These are phyloP conservation scores for Agelaius phoeniceus DNA, from an alignment of 2,113 vertebrate genomes.

Conservation along the genomic window DNA sequence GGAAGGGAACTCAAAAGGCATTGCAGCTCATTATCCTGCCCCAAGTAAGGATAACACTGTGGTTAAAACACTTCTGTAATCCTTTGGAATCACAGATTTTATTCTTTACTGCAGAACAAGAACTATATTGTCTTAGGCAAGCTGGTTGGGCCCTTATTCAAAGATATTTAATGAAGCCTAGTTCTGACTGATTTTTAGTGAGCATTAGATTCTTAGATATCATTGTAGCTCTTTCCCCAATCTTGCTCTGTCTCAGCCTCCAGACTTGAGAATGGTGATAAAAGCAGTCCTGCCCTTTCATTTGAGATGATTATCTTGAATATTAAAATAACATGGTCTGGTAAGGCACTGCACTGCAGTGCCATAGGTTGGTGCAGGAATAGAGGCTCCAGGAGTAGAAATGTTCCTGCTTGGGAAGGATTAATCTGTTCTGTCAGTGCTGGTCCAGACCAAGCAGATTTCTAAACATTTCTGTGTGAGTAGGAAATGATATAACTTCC, in stretches of 20 bases:
- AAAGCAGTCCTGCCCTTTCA: not conserved
- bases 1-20: not conserved
- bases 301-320: not conserved
- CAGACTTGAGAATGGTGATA: not conserved
- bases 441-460: not conserved
- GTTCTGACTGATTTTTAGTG: not conserved
- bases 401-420: not conserved
- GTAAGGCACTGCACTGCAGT: not conserved
- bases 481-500: not conserved
- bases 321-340: not conserved
- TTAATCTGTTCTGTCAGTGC: not conserved
- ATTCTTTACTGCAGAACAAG: constrained; percentile 10
- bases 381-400: not conserved
- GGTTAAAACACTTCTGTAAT: not conserved
- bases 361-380: not conserved
- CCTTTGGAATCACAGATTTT: not conserved
- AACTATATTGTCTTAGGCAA: constrained; percentile 1
- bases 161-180: not conserved
- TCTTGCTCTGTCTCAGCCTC: not conserved
- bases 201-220: not conserved
- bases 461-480: not conserved
- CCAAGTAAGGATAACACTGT: not conserved
- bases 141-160: not conserved
- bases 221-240: not conserved
- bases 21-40: constrained; percentile 7